These are phyloP conservation scores for Notoglanidium macrostoma DNA, from an alignment of 2,797 vertebrate species.

Conservation along the genomic window DNA sequence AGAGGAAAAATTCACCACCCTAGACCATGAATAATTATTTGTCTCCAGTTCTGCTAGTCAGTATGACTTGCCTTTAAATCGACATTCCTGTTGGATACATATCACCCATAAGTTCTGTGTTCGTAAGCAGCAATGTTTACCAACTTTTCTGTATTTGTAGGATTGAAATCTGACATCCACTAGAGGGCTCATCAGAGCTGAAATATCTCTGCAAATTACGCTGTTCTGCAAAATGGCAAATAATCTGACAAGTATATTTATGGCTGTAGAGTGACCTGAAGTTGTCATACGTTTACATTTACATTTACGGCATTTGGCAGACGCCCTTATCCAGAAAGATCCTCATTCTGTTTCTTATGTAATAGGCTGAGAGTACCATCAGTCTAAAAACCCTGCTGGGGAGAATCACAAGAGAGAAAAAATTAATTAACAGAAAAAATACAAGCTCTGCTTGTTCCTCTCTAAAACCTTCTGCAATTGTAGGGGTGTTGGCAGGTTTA, in stretches of 20 bases:
- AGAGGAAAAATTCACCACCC: neutral
- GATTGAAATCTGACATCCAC: neutral
- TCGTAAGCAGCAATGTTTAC: neutral
- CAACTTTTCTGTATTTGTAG: neutral
- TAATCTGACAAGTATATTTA: neutral
- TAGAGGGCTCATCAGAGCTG: neutral
- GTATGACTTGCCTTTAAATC: neutral
- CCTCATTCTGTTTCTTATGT: neutral
- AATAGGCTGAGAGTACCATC: neutral
- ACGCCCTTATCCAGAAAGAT: neutral
- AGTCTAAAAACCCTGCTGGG: neutral
- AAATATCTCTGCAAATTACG: neutral
- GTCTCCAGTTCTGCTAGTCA: neutral
- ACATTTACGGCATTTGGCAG: neutral
- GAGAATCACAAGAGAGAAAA: neutral
- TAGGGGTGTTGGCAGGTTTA: neutral
- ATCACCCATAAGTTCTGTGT: neutral
- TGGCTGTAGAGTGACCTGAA: neutral
- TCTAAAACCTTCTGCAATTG: neutral
- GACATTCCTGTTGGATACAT: neutral
- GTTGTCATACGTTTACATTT: neutral
- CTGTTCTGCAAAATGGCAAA: neutral
- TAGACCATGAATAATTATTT: neutral
- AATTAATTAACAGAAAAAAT: neutral
- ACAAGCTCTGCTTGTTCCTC: neutral